Evolutionary conservation across 1,140 invertebrate species (phyloP).

Genomic region (Colletes latitarsis): DNA sequence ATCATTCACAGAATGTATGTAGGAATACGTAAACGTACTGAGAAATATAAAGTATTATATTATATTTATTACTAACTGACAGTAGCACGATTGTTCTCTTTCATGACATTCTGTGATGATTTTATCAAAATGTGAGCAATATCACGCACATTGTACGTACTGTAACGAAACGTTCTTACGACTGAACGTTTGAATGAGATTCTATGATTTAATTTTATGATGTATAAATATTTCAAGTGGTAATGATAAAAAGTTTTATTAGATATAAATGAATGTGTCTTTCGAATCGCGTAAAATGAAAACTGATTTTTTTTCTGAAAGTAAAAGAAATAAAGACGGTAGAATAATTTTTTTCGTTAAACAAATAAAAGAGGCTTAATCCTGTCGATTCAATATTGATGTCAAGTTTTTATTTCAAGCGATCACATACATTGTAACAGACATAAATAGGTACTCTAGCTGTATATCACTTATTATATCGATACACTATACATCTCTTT

Average conservation of each 20-base stretch:
- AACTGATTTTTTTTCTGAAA: background rate
- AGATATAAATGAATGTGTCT: background rate
- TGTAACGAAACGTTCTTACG: background rate
- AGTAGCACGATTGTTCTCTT: background rate
- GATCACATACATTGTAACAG: constrained; percentile 73
- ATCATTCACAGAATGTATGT: background rate
- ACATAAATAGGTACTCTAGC: constrained; percentile 69
- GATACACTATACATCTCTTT: constrained; percentile 65
- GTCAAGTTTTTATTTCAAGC: constrained; percentile 73
- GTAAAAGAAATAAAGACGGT: background rate
- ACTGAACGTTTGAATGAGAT: constrained; percentile 13
- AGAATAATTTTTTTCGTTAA: background rate
- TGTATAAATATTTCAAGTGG: background rate
- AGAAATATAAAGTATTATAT: background rate
- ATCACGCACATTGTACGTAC: too few relatives aligned
- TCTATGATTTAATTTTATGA: background rate
- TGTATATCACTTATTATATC: constrained; percentile 62
- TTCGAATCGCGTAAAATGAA: background rate
- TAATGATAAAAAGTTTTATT: background rate
- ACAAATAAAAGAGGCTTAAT: background rate
- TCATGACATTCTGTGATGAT: constrained; percentile 22
- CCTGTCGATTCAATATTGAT: constrained; percentile 38
- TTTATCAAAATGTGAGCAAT: background rate
- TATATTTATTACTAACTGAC: constrained; percentile 14
- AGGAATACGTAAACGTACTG: background rate